Evolutionary conservation across 2,113 vertebrate genomes (phyloP).

Genomic region (Glaucomys volans): DNA sequence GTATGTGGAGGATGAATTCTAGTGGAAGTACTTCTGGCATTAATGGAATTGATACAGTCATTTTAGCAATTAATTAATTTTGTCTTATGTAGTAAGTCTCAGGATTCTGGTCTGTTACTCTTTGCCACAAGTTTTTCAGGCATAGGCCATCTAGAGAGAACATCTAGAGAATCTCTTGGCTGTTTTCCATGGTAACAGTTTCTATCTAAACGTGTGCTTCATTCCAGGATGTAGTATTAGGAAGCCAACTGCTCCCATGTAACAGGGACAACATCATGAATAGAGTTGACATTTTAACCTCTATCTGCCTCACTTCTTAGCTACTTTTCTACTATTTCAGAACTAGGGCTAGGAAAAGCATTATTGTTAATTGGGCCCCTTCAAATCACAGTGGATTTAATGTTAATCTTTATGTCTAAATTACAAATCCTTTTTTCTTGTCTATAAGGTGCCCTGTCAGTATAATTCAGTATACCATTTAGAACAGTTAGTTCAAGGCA

Average conservation of each 20-base stretch:
- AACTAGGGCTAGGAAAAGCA: neutral
- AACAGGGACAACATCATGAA: neutral
- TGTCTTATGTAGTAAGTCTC: neutral
- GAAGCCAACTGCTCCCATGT: neutral
- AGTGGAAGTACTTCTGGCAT: neutral
- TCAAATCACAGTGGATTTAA: neutral
- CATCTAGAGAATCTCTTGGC: neutral
- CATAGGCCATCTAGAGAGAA: neutral
- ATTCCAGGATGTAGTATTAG: neutral
- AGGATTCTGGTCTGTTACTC: neutral
- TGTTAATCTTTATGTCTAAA: neutral
- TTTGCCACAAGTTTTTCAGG: neutral
- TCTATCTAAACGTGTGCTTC: neutral
- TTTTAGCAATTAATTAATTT: neutral
- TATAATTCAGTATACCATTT: neutral
- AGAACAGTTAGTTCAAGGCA: neutral
- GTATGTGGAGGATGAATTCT: neutral
- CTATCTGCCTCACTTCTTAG: neutral
- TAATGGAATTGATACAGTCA: neutral
- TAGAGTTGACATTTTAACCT: neutral
- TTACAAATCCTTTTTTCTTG: neutral
- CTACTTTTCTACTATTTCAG: neutral
- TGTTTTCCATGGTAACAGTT: neutral
- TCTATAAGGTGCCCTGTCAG: neutral
- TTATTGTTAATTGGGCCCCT: constrained; percentile 10